Conservation (phyloP, 2,113 vertebrate genomes). For the Todiramphus chloris region DNA sequence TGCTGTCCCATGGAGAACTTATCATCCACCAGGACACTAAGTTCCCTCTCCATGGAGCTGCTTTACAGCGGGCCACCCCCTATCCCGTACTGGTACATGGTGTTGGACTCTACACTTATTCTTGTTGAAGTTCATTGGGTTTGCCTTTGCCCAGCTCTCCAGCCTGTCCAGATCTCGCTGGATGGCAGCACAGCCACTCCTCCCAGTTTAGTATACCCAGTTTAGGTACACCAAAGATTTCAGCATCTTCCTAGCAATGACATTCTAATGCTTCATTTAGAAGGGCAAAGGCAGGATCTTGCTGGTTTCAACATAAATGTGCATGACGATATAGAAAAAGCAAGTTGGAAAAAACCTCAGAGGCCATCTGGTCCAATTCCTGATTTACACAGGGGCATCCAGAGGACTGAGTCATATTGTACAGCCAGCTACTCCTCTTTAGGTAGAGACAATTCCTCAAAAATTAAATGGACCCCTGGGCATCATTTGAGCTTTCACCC, state of each 20-base stretch:
- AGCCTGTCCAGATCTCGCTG: no score
- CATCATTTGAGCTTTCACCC: background rate
- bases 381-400: background rate
- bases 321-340: background rate
- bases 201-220: no score
- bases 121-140: no score
- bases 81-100: no score
- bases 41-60: no score
- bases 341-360: background rate
- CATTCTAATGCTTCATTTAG: background rate
- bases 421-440: background rate
- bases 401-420: background rate
- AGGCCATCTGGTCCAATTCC: background rate
- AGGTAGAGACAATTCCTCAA: background rate
- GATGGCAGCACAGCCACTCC: no score
- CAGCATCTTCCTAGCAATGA: background rate
- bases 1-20: no score
- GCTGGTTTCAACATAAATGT: background rate
- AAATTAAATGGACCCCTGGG: background rate
- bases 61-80: no score
- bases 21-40: no score
- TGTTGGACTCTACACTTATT: no score
- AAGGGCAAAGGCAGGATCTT: background rate
- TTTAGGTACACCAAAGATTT: background rate
- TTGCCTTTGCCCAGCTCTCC: no score